A percentile compares a stretch with the other conserved stretches of the same genome.
Conservation (phyloP, 2,113 vertebrate genomes). For the Gymnobelideus leadbeateri region DNA sequence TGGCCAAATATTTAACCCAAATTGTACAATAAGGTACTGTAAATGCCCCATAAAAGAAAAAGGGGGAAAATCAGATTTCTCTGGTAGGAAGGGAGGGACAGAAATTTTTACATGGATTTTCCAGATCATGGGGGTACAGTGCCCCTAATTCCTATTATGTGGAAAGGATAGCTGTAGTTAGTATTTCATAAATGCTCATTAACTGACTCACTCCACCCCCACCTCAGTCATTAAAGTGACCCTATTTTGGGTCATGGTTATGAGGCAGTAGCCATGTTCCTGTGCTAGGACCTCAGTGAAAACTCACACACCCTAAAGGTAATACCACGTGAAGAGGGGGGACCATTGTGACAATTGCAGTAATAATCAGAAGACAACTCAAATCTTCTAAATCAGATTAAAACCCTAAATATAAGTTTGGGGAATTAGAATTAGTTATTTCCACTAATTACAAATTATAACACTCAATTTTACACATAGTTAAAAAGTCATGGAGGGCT, state of each 20-base stretch:
- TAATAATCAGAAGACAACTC: not conserved
- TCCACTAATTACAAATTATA: slow-evolving; percentile 76
- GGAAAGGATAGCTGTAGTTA: not conserved
- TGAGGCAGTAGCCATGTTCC: not conserved
- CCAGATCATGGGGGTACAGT: not conserved
- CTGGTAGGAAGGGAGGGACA: not conserved
- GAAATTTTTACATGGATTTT: not conserved
- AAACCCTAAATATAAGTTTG: slow-evolving; percentile 59
- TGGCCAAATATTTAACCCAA: not conserved
- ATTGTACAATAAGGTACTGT: not conserved
- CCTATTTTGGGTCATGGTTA: not conserved
- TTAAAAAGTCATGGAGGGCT: slow-evolving; percentile 74
- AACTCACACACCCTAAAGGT: not conserved
- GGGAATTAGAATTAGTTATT: slow-evolving; percentile 77
- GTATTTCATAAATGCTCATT: not conserved
- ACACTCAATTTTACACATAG: slow-evolving; percentile 77
- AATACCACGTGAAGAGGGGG: not conserved
- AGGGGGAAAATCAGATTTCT: not conserved
- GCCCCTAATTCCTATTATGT: not conserved
- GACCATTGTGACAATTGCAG: not conserved
- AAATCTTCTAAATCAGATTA: slow-evolving; percentile 55
- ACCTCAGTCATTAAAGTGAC: too few relatives aligned
- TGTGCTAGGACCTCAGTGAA: not conserved
- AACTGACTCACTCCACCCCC: not conserved
- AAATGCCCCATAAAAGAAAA: not conserved